These are phyloP conservation scores for Alauda arvensis DNA, from an alignment of 2,797 vertebrate genomes.

Conservation along the genomic window DNA sequence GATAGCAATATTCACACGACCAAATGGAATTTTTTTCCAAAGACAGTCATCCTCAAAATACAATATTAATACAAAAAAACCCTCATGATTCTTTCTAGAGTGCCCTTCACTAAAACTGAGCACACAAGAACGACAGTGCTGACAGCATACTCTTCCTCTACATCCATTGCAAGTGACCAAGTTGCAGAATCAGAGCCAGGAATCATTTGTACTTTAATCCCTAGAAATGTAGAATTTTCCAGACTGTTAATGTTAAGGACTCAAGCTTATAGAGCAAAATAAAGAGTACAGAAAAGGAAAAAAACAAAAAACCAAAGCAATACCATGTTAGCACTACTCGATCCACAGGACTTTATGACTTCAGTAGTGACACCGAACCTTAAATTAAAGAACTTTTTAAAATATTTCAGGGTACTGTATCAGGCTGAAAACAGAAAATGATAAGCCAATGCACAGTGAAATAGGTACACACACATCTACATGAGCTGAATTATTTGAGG, in stretches of 20 bases:
- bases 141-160: background rate
- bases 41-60: background rate
- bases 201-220: background rate
- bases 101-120: background rate
- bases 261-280: background rate
- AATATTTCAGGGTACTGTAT: background rate
- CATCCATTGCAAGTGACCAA: background rate
- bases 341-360: background rate
- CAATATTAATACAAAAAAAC: background rate
- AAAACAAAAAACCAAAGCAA: background rate
- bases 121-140: background rate
- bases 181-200: background rate
- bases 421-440: background rate
- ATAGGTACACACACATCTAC: background rate
- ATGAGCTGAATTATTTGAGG: slow-evolving; percentile 28
- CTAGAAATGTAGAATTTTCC: background rate
- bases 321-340: background rate
- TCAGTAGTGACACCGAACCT: background rate
- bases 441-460: background rate
- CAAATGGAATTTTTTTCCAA: background rate
- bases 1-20: background rate
- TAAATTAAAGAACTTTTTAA: background rate
- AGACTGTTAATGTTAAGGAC: background rate
- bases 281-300: background rate
- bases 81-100: background rate